phyloP scores from a whole-genome alignment of 2,113 vertebrate genomes.

The Tragelaphus buxtoni region DNA sequence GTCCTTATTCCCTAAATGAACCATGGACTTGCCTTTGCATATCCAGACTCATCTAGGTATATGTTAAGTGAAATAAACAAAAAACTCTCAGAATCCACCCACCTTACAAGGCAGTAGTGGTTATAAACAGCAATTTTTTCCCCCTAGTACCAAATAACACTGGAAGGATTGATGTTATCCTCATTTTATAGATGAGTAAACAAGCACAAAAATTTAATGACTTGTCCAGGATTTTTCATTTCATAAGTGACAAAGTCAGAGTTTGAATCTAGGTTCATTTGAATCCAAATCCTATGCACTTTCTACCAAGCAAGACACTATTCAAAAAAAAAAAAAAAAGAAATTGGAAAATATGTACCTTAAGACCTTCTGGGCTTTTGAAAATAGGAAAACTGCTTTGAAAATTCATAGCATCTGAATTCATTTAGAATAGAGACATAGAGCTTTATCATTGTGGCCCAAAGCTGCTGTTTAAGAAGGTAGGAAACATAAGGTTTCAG shows the following conservation, averaged over 20 bases:
- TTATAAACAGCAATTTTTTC: not conserved
- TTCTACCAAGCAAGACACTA: no score
- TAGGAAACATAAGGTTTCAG: slow-evolving; percentile 12
- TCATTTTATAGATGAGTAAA: slow-evolving; percentile 27
- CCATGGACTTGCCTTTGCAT: not conserved
- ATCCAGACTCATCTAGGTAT: not conserved
- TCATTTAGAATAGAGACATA: not conserved
- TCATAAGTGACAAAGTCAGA: not conserved
- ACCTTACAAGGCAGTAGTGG: not conserved
- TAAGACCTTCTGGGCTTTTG: not conserved
- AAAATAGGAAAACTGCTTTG: slow-evolving; percentile 39
- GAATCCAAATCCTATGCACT: no score
- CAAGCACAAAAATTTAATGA: slow-evolving; percentile 3
- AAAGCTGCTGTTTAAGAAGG: slow-evolving; percentile 5
- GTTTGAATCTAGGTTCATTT: no score
- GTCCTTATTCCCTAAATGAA: not conserved
- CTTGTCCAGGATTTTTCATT: not conserved
- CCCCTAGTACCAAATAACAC: not conserved
- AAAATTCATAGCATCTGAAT: slow-evolving; percentile 37
- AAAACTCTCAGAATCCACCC: not conserved
- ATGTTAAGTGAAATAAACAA: not conserved
- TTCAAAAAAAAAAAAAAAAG: slow-evolving; percentile 11
- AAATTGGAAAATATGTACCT: not conserved
- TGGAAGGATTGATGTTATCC: not conserved
- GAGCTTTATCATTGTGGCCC: not conserved